A percentile compares a stretch with the other conserved stretches of the same genome.
Evolutionary conservation across 2,113 vertebrate species (phyloP).

Genomic region (Capricornis sumatraensis): DNA sequence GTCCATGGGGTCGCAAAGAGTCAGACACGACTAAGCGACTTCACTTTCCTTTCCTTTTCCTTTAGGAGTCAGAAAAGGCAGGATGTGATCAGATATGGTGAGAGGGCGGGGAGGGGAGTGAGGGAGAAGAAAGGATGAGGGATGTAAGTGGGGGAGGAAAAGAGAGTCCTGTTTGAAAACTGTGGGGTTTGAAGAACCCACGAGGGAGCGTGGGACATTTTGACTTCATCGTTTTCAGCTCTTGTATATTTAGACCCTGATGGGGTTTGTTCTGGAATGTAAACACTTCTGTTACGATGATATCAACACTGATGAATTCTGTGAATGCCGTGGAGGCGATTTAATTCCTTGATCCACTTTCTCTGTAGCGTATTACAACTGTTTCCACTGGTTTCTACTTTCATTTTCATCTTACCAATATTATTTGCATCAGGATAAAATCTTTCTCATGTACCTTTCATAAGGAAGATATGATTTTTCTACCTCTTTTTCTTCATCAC

Average conservation of each 20-base stretch:
- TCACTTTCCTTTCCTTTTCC: not conserved
- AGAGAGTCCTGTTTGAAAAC: not conserved
- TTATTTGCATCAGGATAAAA: not conserved
- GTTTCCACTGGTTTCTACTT: not conserved
- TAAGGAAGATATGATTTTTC: not conserved
- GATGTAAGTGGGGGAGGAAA: not conserved
- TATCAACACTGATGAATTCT: not conserved
- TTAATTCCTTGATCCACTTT: not conserved
- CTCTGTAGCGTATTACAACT: not conserved
- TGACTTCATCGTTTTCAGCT: not conserved
- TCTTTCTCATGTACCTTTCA: not conserved
- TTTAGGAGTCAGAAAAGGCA: not conserved
- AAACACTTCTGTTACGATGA: not conserved
- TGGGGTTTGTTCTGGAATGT: not conserved
- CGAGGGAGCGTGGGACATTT: not conserved
- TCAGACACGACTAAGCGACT: fast-evolving
- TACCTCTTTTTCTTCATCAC: not conserved
- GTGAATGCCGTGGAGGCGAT: not conserved
- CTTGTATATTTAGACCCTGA: not conserved
- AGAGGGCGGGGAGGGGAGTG: too few relatives aligned
- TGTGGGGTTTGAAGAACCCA: not conserved
- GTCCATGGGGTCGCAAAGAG: not conserved
- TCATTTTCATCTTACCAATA: not conserved
- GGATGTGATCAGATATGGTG: not conserved
- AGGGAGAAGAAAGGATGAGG: not conserved